Base-by-base conservation (phyloP, 2,888 invertebrate genomes). In the Alentia gelatinosa region DNA sequence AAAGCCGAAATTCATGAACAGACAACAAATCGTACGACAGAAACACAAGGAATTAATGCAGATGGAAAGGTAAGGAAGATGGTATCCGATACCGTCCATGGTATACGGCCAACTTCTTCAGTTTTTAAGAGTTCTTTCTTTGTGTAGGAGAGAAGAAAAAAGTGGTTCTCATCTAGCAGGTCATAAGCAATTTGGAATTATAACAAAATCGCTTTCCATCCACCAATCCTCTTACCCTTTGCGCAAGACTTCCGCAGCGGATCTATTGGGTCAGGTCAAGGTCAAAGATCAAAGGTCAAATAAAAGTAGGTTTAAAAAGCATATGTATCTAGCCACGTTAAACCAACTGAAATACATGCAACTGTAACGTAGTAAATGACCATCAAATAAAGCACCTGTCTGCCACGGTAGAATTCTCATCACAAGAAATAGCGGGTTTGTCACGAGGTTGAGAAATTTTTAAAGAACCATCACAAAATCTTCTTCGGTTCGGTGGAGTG, bases 241-340 rank as follows among this genome's bases (percentile, higher is more conserved):
- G 68, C n/a, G 68, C 68, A 68, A 68, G 68, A 30, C 68, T 68
- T 68, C 68, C 68, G 68, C 68, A 68, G 68, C 68, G 68, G 26
- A 68, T 68, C 68, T 68, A 68, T 68, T 68, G 30, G 33, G 68
- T 68, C 26, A 68, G 4, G 68, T 88, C 26, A 88, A 35, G 33
- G 86, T 50, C 35, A 42, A 39, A 39, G 37, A 47, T 26, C 50
- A 42, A 47, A 86, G 39, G 83, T 33, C 83, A 33, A 83, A 39
- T 26, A 35, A 37, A 40, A 1, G 40, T 35, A 56, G 56, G 56
- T 56, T 9, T 56, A 56, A 56, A 42, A 56, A 4, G 56, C 19
- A 56, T 56, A 56, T 19, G 56, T 30, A 68, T 68, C 68, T 68
- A 68, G 68, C 68, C 68, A 68, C 30, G 4, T 68, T 19, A 68